These are phyloP conservation scores for Festucalex cinctus DNA, from an alignment of 2,113 vertebrate genomes.

Conservation along the genomic window DNA sequence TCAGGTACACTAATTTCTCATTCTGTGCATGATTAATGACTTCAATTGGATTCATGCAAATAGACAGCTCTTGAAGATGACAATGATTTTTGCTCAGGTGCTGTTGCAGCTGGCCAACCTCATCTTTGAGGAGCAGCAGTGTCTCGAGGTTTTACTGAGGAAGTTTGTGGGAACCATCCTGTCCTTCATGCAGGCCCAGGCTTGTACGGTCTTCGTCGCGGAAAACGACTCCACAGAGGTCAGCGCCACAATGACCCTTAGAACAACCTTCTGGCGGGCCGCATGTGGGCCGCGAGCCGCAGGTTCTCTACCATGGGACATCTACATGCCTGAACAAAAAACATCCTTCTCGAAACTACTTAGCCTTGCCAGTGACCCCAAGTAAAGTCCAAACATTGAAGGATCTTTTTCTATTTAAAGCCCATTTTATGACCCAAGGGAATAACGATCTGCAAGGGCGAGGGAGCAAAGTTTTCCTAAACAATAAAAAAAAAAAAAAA, in stretches of 20 bases:
- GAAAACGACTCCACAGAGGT: constrained; percentile 84
- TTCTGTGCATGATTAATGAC: too few species aligned
- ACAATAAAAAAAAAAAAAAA: constrained; percentile 15
- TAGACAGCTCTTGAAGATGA: background rate
- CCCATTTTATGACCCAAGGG: constrained; percentile 36
- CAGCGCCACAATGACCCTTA: constrained; percentile 46
- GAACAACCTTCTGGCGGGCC: background rate
- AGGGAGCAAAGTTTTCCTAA: constrained; percentile 32
- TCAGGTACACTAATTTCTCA: constrained; percentile 72
- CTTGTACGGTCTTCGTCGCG: constrained; percentile 90
- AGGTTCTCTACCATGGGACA: background rate
- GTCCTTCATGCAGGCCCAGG: constrained; percentile 96
- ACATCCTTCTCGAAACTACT: constrained; percentile 14
- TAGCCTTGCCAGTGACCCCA: constrained; percentile 20
- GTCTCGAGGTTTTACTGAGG: constrained; percentile 89
- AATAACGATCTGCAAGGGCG: constrained; percentile 13
- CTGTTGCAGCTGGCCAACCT: constrained; percentile 92
- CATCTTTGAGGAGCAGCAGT: constrained; percentile 97
- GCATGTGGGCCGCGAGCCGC: background rate
- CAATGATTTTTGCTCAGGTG: constrained; percentile 72
- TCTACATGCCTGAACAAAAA: background rate
- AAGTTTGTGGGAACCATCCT: constrained; percentile 94
- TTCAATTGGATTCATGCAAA: background rate
- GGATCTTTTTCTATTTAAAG: constrained; percentile 38
- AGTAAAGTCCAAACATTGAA: constrained; percentile 51